These are phyloP conservation scores for Sericinus montela DNA, from an alignment of 2,888 invertebrate species.

Conservation along the genomic window DNA sequence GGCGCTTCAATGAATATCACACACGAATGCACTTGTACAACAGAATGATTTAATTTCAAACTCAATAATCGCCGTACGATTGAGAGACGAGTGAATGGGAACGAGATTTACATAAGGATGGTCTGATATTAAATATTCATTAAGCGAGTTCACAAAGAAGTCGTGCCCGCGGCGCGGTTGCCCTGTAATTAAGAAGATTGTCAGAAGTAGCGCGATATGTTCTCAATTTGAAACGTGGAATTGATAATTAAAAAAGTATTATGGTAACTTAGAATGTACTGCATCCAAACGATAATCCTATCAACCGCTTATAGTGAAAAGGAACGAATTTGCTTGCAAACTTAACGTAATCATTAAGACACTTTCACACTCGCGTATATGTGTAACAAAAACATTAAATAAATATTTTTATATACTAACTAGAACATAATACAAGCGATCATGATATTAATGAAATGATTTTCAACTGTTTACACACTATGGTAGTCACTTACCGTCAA, in stretches of 20 bases:
- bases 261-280: not conserved
- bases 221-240: conserved; percentile 23
- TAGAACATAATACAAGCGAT: no score
- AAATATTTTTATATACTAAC: no score
- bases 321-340: no score
- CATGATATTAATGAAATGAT: no score
- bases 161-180: conserved; percentile 27
- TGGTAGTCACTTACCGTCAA: no score
- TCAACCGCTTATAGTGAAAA: no score
- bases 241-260: not conserved
- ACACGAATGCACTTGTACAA: conserved; percentile 3
- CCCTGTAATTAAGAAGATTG: conserved; percentile 17
- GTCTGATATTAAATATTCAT: conserved; percentile 55
- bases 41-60: conserved; percentile 20
- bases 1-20: not conserved
- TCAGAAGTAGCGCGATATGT: conserved; percentile 19
- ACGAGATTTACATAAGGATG: conserved; percentile 52
- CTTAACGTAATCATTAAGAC: not conserved
- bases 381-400: no score
- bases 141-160: conserved; percentile 42
- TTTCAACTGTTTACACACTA: no score
- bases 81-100: conserved; percentile 38
- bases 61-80: conserved; percentile 29
- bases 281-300: no score
- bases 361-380: no score